Evolutionary conservation across 1,140 invertebrate genomes (phyloP).

Genomic region (Heliothis virescens): DNA sequence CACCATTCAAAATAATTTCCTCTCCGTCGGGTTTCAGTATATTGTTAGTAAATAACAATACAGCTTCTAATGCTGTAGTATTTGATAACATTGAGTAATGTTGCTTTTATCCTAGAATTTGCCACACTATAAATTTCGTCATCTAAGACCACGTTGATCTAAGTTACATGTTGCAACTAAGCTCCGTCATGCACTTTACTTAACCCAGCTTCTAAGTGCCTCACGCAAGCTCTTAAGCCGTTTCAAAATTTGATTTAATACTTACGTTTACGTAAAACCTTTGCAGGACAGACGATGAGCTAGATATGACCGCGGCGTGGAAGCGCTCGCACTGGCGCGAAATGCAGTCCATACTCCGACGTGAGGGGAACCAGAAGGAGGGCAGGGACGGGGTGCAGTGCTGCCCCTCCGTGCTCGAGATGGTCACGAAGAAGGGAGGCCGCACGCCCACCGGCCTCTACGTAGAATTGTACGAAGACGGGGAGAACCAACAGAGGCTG

Average conservation of each 20-base stretch:
- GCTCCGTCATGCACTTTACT: conserved; percentile 2
- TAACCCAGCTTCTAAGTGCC: not conserved
- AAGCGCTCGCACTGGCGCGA: conserved; percentile 85
- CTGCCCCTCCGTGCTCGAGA: conserved; percentile 92
- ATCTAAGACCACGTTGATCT: conserved; percentile 16
- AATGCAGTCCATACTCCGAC: conserved; percentile 88
- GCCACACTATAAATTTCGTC: not conserved
- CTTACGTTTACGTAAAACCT: not conserved
- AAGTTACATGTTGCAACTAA: conserved; percentile 6
- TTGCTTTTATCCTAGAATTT: not conserved
- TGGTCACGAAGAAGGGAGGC: conserved; percentile 92
- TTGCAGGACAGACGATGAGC: conserved; percentile 78
- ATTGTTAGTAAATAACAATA: not conserved
- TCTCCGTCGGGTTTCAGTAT: too few relatives aligned
- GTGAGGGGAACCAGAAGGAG: conserved; percentile 86
- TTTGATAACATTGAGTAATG: too few relatives aligned
- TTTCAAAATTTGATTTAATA: not conserved
- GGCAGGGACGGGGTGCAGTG: conserved; percentile 89
- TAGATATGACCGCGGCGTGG: conserved; percentile 76
- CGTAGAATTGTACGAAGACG: conserved; percentile 92
- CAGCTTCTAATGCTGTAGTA: too few relatives aligned
- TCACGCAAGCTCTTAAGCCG: not conserved
- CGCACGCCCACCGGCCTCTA: conserved; percentile 90
- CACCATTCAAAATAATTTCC: too few relatives aligned
- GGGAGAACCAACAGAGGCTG: conserved; percentile 89